Percentiles rank a stretch among this genome's conserved stretches.
Conservation (phyloP, 1,140 invertebrate genomes). For the Brachionus asplanchnoidis region DNA sequence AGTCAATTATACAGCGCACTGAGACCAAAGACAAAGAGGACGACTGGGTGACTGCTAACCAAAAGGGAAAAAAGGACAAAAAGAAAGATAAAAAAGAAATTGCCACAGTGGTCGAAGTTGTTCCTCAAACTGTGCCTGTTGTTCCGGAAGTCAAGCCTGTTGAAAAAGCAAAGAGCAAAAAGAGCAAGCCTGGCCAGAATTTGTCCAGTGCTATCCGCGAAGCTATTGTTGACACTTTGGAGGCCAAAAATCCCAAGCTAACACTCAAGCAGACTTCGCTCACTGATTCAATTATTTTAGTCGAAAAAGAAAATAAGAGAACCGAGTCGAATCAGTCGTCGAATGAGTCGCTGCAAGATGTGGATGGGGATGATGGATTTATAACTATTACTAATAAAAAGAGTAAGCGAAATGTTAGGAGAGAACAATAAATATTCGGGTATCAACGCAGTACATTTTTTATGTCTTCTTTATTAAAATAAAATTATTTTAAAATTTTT, state of each 20-base stretch:
- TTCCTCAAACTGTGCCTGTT: background rate
- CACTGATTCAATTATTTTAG: slow-evolving; percentile 36
- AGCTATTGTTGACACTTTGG: background rate
- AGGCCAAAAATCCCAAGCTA: background rate
- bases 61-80: background rate
- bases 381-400: slow-evolving; percentile 32
- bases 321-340: slow-evolving; percentile 36
- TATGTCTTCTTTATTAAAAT: background rate
- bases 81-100: background rate
- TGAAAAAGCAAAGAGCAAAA: background rate
- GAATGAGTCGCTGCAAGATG: slow-evolving; percentile 8
- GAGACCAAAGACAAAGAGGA: slow-evolving; percentile 13
- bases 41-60: slow-evolving; percentile 26
- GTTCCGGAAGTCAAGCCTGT: background rate
- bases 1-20: background rate
- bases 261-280: slow-evolving; percentile 21
- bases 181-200: background rate
- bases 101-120: background rate
- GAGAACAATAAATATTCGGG: slow-evolving; percentile 5
- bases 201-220: background rate
- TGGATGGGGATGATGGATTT: slow-evolving; percentile 30
- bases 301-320: slow-evolving; percentile 11
- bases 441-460: background rate
- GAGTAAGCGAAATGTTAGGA: slow-evolving; percentile 2
- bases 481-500: slow-evolving; percentile 6